A percentile compares a stretch with the other conserved stretches of the same genome.
These are phyloP conservation scores for Phasianus colchicus DNA, from an alignment of 2,113 vertebrate genomes.

Conservation along the genomic window DNA sequence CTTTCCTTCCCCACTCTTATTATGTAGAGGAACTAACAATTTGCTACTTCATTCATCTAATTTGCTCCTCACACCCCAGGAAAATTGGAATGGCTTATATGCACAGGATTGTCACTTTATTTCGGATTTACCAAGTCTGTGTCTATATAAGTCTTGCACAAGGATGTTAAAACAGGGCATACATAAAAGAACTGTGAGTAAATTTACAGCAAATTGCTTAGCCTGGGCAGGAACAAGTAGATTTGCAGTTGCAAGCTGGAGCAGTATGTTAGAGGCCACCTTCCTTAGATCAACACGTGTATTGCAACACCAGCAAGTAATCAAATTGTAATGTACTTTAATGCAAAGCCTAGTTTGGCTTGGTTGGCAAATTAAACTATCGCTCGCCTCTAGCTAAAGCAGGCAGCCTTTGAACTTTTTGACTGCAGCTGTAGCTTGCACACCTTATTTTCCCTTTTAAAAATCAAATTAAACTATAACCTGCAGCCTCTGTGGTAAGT, in stretches of 20 bases:
- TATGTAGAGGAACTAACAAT: not conserved
- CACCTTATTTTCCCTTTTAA: constrained; percentile 61
- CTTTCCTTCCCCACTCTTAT: not conserved
- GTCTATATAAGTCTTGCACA: not conserved
- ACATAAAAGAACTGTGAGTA: not conserved
- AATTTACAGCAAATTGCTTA: constrained; percentile 5
- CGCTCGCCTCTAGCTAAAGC: constrained; percentile 58
- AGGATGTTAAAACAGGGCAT: not conserved
- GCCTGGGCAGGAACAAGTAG: constrained; percentile 20
- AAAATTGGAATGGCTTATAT: not conserved
- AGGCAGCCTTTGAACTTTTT: constrained; percentile 64
- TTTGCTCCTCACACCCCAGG: not conserved
- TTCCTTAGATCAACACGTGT: constrained; percentile 62
- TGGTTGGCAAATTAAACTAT: constrained; percentile 65
- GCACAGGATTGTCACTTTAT: not conserved
- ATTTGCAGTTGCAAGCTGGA: constrained; percentile 56
- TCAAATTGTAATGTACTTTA: constrained; percentile 58
- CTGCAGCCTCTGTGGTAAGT: constrained; percentile 43
- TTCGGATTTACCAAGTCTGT: not conserved
- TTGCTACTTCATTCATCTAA: not conserved
- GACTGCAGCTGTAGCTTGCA: constrained; percentile 58
- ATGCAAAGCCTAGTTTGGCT: constrained; percentile 62
- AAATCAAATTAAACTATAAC: constrained; percentile 70
- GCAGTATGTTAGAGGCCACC: constrained; percentile 48
- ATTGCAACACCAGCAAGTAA: constrained; percentile 65